A percentile compares a stretch with the other conserved stretches of the same genome.
These are phyloP conservation scores for Drosophila sp. DNA, from an alignment of 1,140 invertebrate species.

Conservation along the genomic window DNA sequence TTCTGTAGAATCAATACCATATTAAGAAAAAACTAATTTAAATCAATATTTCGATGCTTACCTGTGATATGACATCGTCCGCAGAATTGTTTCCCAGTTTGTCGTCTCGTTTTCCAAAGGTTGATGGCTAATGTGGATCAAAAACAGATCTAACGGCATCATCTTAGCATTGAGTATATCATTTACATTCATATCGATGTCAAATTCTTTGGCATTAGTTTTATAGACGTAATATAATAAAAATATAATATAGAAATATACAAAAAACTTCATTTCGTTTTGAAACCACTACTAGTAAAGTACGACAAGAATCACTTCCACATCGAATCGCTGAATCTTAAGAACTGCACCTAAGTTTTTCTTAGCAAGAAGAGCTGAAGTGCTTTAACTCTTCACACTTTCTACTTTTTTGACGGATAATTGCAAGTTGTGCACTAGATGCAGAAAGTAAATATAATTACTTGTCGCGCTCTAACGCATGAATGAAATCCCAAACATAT, in stretches of 20 bases:
- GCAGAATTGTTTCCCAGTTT: neutral
- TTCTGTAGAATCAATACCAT: slow-evolving; percentile 12
- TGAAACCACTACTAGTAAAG: neutral
- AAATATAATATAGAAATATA: neutral
- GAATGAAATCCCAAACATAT: neutral
- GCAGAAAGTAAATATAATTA: slow-evolving; percentile 14
- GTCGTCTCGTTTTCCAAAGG: slow-evolving; percentile 5
- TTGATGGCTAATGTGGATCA: neutral
- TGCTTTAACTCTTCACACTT: slow-evolving; percentile 11
- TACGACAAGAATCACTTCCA: neutral
- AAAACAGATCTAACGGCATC: slow-evolving; percentile 22
- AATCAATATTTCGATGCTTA: neutral
- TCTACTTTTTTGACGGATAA: slow-evolving; percentile 14
- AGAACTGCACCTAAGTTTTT: slow-evolving; percentile 4
- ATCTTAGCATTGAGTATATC: slow-evolving; percentile 18
- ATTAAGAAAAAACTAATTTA: neutral
- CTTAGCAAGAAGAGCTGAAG: neutral
- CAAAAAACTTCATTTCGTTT: neutral
- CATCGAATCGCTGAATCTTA: neutral
- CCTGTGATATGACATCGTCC: slow-evolving; percentile 22
- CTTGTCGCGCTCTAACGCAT: slow-evolving; percentile 1
- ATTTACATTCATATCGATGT: slow-evolving; percentile 12
- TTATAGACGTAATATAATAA: neutral
- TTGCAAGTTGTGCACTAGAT: slow-evolving; percentile 7
- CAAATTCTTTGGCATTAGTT: neutral